phyloP scores from a whole-genome alignment of 2,797 vertebrate genomes.

The Cercopithecus mitis region DNA sequence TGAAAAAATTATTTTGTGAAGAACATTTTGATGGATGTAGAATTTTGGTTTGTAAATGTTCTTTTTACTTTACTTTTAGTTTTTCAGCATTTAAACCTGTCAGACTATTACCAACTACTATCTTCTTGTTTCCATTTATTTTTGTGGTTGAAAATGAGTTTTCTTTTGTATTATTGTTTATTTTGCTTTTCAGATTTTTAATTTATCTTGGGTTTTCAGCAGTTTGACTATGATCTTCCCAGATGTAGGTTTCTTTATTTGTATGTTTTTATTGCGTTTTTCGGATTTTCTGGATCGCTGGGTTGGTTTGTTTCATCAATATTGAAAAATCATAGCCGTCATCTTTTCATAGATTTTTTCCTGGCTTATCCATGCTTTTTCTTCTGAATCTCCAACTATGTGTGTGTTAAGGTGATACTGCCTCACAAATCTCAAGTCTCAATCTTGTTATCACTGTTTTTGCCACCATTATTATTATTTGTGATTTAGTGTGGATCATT shows the following conservation, averaged over 20 bases:
- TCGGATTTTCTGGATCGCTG: neutral
- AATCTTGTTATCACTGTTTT: neutral
- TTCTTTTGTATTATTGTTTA: neutral
- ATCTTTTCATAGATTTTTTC: neutral
- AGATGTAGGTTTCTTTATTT: neutral
- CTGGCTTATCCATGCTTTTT: neutral
- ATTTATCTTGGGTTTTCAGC: neutral
- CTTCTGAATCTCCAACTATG: rapidly evolving
- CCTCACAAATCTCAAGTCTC: neutral
- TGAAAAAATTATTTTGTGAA: neutral
- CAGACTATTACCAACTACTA: neutral
- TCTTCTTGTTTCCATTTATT: neutral
- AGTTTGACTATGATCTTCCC: neutral
- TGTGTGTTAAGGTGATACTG: rapidly evolving
- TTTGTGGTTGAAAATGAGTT: neutral
- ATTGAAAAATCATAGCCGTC: neutral
- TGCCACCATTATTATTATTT: neutral
- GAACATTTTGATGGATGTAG: neutral
- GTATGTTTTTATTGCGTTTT: neutral
- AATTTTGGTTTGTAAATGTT: neutral
- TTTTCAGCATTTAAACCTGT: neutral
- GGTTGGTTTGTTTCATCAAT: neutral
- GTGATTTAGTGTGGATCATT: neutral
- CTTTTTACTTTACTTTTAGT: neutral
- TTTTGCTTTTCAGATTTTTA: neutral